Base-by-base conservation (phyloP, 2,888 invertebrate genomes). In the Koerneria pararmatus region DNA sequence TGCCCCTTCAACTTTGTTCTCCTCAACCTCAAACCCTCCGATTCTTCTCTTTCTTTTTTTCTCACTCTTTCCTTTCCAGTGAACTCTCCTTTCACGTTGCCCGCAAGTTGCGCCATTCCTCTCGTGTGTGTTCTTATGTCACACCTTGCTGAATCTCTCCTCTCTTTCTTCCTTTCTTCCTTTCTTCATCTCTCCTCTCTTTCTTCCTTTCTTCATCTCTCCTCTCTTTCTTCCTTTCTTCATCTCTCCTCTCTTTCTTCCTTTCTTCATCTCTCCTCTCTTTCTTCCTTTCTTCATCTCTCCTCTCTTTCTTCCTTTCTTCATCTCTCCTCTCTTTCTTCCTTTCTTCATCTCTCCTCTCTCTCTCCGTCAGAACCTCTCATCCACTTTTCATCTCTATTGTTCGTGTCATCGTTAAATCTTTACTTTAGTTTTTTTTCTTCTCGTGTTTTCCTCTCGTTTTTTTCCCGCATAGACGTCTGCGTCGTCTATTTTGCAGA, bases 381-480 rank as follows among this genome's bases (percentile, higher is more conserved):
- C 31, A 22, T 37, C 41, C 35, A 22, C 41, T 41, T 22, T 11
- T 37, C 46, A 19, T 31, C 41, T 37, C 58, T 58, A 58, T 58
- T 41, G 58, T 58, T 46, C 58, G 58, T 58, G 41, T 58, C 29
- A 41, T 46, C 46, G n/a, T 37, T 29, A 41, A 27, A 29, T 3
- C 31, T 15, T 19, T 31, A 27, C 19, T 19, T 11, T 46, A 24
- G 41, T 3, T 46, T 46, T 58, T 58, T 46, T 34, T 35, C 57
- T 35, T 57, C 27, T n/a, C 46, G 41, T 58, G 41, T 58, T 46
- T 54, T 54, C 54, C 32, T 29, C 54, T n/a, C n/a, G n/a, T n/a
- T n/a, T n/a, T n/a, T n/a, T n/a, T n/a, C n/a, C n/a, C n/a, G n/a
- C n/a, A n/a, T n/a, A n/a, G n/a, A n/a, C n/a, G n/a, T n/a, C n/a